phyloP scores from a whole-genome alignment of 2,797 vertebrate species.

The Cossypha caffra region DNA sequence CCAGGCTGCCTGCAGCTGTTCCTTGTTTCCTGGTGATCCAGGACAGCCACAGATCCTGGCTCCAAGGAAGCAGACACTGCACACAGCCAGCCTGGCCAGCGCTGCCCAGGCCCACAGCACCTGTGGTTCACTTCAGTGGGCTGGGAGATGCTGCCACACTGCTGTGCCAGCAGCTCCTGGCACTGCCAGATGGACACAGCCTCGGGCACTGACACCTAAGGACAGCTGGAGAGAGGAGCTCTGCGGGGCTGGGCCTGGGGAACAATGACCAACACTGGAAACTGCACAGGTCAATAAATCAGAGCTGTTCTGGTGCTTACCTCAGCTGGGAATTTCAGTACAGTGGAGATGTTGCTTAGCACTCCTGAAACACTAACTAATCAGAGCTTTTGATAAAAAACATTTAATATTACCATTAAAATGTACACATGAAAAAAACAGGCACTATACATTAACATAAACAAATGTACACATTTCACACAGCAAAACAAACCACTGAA shows the following conservation, averaged over 20 bases:
- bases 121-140: not conserved
- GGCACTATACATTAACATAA: constrained; percentile 20
- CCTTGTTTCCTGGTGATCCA: accelerated
- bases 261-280: accelerated
- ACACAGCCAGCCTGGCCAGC: not conserved
- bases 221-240: not conserved
- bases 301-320: not conserved
- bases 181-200: not conserved
- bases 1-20: not conserved
- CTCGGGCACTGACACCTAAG: not conserved
- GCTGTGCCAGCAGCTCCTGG: not conserved
- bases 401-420: constrained; percentile 56
- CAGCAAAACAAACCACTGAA: constrained; percentile 35
- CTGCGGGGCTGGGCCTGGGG: not conserved
- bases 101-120: not conserved
- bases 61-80: accelerated
- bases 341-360: accelerated
- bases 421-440: not conserved
- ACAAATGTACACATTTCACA: constrained; percentile 73
- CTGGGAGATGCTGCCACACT: accelerated
- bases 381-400: not conserved
- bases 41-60: accelerated
- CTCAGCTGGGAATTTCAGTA: not conserved
- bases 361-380: not conserved
- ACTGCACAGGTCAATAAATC: not conserved